Conservation (phyloP, 1,140 invertebrate genomes). For the Pseudobourletiella spinata region DNA sequence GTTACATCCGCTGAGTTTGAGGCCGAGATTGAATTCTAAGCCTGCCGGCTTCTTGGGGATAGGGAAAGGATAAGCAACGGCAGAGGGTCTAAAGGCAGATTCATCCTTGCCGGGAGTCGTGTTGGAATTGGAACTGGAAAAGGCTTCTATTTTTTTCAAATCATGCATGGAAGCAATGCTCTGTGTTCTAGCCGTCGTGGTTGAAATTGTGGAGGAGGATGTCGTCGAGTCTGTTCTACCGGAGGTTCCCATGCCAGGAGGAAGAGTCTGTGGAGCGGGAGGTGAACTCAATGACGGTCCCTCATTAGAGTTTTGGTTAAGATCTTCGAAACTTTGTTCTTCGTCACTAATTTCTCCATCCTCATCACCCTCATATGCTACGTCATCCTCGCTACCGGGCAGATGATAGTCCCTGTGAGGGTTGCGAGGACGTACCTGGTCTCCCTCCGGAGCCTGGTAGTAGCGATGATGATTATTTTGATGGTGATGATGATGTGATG, state of each 20-base stretch:
- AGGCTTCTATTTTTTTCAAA: background rate
- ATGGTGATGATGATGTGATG: constrained; percentile 9
- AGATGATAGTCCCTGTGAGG: background rate
- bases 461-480: constrained; percentile 26
- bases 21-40: constrained; percentile 22
- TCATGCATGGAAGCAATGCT: background rate
- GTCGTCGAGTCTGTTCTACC: background rate
- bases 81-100: constrained; percentile 13
- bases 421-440: background rate
- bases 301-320: background rate
- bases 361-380: background rate
- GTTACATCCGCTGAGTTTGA: constrained; percentile 79
- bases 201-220: background rate
- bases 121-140: background rate
- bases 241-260: constrained; percentile 1
- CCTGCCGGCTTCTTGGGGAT: constrained; percentile 18
- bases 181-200: background rate
- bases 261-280: background rate
- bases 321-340: background rate
- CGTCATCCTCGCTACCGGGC: background rate
- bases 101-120: background rate
- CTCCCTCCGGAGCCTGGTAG: constrained; percentile 12
- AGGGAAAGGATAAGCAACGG: constrained; percentile 21
- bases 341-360: constrained; percentile 1
- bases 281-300: background rate